These are phyloP conservation scores for Aphaenogaster rudis DNA, from an alignment of 1,140 invertebrate species.

Conservation along the genomic window DNA sequence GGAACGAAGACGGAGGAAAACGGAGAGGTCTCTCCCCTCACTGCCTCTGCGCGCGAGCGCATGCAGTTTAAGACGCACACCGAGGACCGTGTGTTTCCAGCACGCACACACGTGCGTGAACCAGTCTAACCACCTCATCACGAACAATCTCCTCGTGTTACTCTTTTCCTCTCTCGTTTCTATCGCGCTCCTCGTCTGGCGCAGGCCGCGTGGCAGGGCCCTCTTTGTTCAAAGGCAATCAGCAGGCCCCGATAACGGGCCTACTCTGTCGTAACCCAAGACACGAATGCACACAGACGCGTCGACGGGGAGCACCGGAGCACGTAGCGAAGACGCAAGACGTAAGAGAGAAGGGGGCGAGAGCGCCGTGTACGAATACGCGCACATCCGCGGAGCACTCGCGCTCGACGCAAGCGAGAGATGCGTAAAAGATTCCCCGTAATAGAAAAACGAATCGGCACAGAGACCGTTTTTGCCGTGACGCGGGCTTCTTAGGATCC, in stretches of 20 bases:
- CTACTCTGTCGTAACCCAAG: slow-evolving; percentile 86
- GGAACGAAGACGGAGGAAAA: slow-evolving; percentile 12
- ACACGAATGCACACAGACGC: slow-evolving; percentile 77
- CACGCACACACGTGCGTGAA: slow-evolving; percentile 83
- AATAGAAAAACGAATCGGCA: slow-evolving; percentile 75
- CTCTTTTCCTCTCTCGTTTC: slow-evolving; percentile 76
- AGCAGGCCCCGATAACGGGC: slow-evolving; percentile 86
- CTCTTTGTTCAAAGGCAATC: slow-evolving; percentile 85
- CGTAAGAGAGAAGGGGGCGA: neutral
- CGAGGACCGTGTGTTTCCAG: slow-evolving; percentile 77
- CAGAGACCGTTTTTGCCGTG: slow-evolving; percentile 32
- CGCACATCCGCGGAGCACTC: slow-evolving; percentile 16
- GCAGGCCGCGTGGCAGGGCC: slow-evolving; percentile 66
- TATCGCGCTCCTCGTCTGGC: slow-evolving; percentile 77
- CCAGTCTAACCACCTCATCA: slow-evolving; percentile 87
- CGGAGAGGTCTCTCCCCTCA: slow-evolving; percentile 63
- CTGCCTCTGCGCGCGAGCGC: slow-evolving; percentile 60
- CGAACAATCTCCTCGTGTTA: slow-evolving; percentile 85
- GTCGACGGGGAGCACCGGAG: slow-evolving; percentile 73
- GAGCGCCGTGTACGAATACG: neutral
- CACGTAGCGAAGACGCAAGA: slow-evolving; percentile 63
- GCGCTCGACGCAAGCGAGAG: slow-evolving; percentile 49
- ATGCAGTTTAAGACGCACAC: slow-evolving; percentile 79
- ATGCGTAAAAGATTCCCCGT: slow-evolving; percentile 75
- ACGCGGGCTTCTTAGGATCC: neutral